phyloP scores from a whole-genome alignment of 2,113 vertebrate species.

The Sardina pilchardus region DNA sequence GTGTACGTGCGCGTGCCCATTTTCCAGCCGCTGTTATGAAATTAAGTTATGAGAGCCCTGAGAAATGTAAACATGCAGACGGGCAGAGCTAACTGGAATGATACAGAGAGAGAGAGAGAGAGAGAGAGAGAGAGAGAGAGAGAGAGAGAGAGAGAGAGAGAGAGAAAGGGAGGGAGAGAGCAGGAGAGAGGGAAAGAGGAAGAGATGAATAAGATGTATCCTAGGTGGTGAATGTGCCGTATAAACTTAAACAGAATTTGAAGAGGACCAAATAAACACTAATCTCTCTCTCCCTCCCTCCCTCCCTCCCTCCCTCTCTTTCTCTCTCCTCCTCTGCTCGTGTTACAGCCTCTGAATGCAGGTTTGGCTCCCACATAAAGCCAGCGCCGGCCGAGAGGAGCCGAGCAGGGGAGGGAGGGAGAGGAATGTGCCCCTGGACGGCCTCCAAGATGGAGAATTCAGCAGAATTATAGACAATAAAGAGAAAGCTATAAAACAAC shows the following conservation, averaged over 20 bases:
- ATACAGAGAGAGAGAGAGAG: background rate
- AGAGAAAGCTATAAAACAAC: background rate
- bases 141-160: background rate
- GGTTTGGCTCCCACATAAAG: slow-evolving; percentile 1
- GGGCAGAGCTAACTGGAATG: background rate
- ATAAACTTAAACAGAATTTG: background rate
- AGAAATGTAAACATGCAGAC: background rate
- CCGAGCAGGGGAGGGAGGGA: background rate
- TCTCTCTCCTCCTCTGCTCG: background rate
- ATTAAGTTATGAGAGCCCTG: background rate
- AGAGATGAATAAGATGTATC: background rate
- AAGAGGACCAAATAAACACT: background rate
- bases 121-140: no score
- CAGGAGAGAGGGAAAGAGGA: background rate
- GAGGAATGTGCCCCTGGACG: background rate
- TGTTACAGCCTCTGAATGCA: background rate
- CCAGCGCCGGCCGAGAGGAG: background rate
- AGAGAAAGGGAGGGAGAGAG: background rate
- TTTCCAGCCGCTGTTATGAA: background rate
- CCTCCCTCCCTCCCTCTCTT: background rate
- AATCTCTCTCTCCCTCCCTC: background rate
- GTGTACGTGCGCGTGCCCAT: background rate
- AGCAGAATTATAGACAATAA: background rate
- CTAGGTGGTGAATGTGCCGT: background rate
- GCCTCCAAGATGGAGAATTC: slow-evolving; percentile 8